Conservation (phyloP, 2,113 vertebrate genomes). For the Lynx canadensis region DNA sequence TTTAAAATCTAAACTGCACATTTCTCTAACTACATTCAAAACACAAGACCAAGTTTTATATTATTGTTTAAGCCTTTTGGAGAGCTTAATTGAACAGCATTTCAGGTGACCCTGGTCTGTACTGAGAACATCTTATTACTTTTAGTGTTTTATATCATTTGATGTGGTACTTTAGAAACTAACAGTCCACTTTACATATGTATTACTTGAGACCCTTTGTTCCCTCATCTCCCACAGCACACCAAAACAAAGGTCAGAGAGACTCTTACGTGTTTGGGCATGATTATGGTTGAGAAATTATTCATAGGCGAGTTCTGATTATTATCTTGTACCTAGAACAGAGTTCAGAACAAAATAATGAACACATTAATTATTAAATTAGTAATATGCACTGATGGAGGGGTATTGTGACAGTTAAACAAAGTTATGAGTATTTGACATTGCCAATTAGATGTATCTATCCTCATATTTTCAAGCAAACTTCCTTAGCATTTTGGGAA, state of each 20-base stretch:
- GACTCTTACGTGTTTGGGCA: background rate
- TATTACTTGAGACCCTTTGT: background rate
- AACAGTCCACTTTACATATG: background rate
- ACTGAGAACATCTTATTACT: background rate
- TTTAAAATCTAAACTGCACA: slow-evolving; percentile 70
- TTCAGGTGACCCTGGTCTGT: background rate
- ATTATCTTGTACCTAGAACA: background rate
- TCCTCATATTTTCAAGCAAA: background rate
- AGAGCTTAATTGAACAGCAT: slow-evolving; percentile 5
- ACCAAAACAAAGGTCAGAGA: background rate
- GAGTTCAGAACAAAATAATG: background rate
- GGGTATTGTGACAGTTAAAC: background rate
- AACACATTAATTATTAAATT: background rate
- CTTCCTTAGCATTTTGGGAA: background rate
- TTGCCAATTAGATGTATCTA: background rate
- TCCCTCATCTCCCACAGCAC: background rate
- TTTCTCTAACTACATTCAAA: slow-evolving; percentile 64
- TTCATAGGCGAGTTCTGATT: background rate
- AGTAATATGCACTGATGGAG: background rate
- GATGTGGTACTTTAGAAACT: background rate
- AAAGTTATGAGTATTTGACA: background rate
- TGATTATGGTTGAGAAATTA: background rate
- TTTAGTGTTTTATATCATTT: background rate
- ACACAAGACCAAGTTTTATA: slow-evolving; percentile 45
- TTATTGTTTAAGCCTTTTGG: slow-evolving; percentile 35